Evolutionary conservation across 2,113 vertebrate species (phyloP).

Genomic region (Misgurnus anguillicaudatus): DNA sequence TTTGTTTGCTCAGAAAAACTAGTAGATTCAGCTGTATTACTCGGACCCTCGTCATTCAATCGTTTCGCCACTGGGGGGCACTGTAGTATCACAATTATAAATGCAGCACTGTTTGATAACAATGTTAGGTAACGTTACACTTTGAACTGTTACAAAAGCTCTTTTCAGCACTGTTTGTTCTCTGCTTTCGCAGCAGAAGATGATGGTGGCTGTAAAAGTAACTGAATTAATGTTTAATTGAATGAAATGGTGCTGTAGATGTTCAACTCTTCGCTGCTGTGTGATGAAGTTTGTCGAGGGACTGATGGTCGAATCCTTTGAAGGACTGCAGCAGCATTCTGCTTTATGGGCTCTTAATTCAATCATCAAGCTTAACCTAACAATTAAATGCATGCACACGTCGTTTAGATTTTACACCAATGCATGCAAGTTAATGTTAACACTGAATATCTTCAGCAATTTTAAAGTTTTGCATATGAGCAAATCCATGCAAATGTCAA

Average conservation of each 20-base stretch:
- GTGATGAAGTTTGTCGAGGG: background rate
- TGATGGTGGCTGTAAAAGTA: background rate
- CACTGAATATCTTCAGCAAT: too few relatives aligned
- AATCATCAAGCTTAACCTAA: too few relatives aligned
- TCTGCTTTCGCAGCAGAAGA: background rate
- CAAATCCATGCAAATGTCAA: too few relatives aligned
- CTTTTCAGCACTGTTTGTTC: background rate
- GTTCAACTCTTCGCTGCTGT: background rate
- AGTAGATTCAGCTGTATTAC: background rate
- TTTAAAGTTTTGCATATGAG: background rate
- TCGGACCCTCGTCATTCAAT: background rate
- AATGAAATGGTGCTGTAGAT: background rate
- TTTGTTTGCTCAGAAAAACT: too few relatives aligned
- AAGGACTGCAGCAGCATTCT: background rate
- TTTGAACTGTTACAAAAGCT: conserved; percentile 36
- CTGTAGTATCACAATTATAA: conserved; percentile 31
- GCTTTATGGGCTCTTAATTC: background rate
- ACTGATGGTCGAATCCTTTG: background rate
- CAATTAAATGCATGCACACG: background rate
- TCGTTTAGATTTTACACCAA: background rate
- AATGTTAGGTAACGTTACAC: conserved; percentile 44
- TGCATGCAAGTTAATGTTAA: background rate
- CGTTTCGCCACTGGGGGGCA: conserved; percentile 61
- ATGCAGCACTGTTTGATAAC: conserved; percentile 5
- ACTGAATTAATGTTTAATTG: background rate